Evolutionary conservation across 2,888 invertebrate genomes (phyloP), one percentile per base, ranked within the genome.

Genomic region (Andrena praecox): DNA sequence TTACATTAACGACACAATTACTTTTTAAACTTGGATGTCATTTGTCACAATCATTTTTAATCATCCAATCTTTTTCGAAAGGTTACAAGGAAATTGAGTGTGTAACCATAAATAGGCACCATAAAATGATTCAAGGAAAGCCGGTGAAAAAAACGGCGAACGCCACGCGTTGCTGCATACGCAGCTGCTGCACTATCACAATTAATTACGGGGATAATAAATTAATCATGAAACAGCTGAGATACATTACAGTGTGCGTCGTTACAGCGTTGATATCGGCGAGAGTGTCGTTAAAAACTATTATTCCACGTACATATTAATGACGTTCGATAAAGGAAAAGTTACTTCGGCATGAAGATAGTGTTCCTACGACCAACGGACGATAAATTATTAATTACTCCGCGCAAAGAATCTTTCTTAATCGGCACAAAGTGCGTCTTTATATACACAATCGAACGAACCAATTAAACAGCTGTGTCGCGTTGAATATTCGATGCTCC

Each of bases 131-230:
- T 6, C 5, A 8, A 42, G 0, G 0, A 60, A 60, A 33, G 4
- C 2, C 24, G 16, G n/a, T n/a, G 27, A n/a, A 24, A 29, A 8
- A 52, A 63, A 29, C 48, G 8, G 16, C 52, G 27, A 54, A 54
- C 31, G 29, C 54, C 27, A 50, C 2, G 62, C 10, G 48, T 35
- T 63, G 27, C 12, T 8, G 31, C 7, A 16, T 29, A 31, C 48
- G 20, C 77, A 76, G 71, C 63, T 74, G 72, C 69, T 60, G 66
- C 29, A 29, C 16, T 54, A 50, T 48, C 16, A 35, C 54, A 68
- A 83, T 82, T 77, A 73, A 68, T 73, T 31, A 56, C 33, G 4
- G 3, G 54, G 50, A 66, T 70, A 75, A 78, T 78, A 76, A 78
- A 78, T 74, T 75, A 72, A 72, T 76, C 60, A 20, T 2, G 59